Conservation (phyloP, 1,140 invertebrate genomes). For the Heliconius himera region DNA sequence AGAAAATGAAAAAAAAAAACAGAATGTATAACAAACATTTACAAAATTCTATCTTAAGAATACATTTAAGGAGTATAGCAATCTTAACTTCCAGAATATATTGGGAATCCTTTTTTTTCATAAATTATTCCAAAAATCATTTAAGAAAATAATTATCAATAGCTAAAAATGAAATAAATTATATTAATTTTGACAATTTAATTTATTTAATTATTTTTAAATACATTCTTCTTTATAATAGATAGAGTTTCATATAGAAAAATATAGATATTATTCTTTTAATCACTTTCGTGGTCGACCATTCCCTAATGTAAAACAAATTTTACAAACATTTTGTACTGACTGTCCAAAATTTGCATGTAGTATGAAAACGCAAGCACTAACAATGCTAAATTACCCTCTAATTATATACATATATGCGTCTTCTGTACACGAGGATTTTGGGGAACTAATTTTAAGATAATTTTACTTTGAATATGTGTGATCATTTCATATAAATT, state of each 20-base stretch:
- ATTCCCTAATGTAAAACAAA: neutral
- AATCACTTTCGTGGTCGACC: neutral
- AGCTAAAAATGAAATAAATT: neutral
- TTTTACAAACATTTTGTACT: neutral
- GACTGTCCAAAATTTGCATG: neutral
- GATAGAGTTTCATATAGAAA: neutral
- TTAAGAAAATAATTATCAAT: too few relatives aligned
- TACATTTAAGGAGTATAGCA: too few relatives aligned
- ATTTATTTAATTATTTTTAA: too few relatives aligned
- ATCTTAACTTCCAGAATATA: too few relatives aligned
- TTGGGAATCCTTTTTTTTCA: too few relatives aligned
- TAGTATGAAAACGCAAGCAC: neutral
- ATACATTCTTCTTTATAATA: neutral
- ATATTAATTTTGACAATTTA: too few relatives aligned
- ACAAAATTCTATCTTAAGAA: too few relatives aligned
- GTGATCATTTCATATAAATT: neutral
- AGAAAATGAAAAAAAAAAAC: too few relatives aligned
- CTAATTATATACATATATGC: slow-evolving; percentile 5
- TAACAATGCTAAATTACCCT: slow-evolving; percentile 1
- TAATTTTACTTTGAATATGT: neutral
- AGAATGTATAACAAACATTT: too few relatives aligned
- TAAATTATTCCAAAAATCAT: too few relatives aligned
- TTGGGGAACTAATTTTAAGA: neutral
- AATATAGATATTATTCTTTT: neutral
- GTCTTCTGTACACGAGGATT: neutral